Evolutionary conservation across 2,888 invertebrate species (phyloP).

Genomic region (Phyllotreta striolata): DNA sequence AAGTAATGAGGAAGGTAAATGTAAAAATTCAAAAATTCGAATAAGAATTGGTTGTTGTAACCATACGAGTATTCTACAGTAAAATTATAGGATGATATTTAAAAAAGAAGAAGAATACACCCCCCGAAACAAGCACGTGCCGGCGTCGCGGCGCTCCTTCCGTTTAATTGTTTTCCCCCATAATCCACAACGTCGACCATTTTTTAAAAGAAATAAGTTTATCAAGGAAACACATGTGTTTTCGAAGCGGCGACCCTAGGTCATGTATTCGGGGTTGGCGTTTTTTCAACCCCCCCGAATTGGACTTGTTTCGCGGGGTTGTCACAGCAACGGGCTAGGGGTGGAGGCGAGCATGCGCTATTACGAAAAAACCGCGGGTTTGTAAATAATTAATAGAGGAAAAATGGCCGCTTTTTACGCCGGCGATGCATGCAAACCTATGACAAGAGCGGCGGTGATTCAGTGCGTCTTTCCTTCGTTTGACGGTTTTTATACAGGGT

Average conservation of each 20-base stretch:
- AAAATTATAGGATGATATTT: no score
- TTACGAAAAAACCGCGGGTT: slow-evolving; percentile 30
- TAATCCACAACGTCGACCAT: slow-evolving; percentile 34
- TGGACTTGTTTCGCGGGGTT: slow-evolving; percentile 36
- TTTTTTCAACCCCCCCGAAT: slow-evolving; percentile 33
- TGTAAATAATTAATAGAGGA: slow-evolving; percentile 37
- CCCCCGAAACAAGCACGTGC: slow-evolving; percentile 18
- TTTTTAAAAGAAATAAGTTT: slow-evolving; percentile 34
- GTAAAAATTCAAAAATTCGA: no score
- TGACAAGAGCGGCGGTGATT: slow-evolving; percentile 32
- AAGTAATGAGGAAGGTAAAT: no score
- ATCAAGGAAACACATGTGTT: slow-evolving; percentile 35
- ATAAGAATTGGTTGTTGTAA: no score
- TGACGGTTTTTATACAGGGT: slow-evolving; percentile 18
- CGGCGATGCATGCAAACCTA: slow-evolving; percentile 22
- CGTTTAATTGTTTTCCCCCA: slow-evolving; percentile 31
- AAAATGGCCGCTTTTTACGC: slow-evolving; percentile 40
- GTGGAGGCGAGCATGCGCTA: slow-evolving; percentile 35
- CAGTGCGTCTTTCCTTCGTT: slow-evolving; percentile 30
- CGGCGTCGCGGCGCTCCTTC: neutral
- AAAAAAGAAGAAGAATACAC: neutral
- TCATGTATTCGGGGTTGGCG: slow-evolving; percentile 36
- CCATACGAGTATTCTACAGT: no score
- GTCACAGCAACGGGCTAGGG: slow-evolving; percentile 39
- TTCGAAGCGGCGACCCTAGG: slow-evolving; percentile 34